These are phyloP conservation scores for Andrena camellia DNA, from an alignment of 2,888 invertebrate genomes.

Conservation along the genomic window DNA sequence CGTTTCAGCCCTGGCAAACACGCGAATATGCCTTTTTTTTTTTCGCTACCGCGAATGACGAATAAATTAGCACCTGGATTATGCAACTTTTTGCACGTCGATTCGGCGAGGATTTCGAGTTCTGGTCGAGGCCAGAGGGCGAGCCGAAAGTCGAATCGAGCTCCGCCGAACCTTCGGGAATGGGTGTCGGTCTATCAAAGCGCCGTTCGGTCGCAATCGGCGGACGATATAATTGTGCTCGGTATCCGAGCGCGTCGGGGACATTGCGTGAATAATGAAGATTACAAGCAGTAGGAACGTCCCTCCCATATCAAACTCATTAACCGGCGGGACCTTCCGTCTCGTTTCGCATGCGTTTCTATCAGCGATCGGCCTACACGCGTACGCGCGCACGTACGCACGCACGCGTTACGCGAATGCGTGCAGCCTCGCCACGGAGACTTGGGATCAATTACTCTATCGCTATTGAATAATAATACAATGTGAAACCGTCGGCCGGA, in stretches of 20 bases:
- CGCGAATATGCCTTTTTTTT: background rate
- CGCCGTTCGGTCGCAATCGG: constrained; percentile 40
- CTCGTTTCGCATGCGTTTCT: constrained; percentile 49
- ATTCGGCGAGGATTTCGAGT: background rate
- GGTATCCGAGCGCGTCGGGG: constrained; percentile 40
- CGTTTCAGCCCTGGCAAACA: background rate
- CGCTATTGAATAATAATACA: constrained; percentile 81
- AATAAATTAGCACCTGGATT: constrained; percentile 1
- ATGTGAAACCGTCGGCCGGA: constrained; percentile 67
- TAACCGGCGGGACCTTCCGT: constrained; percentile 52
- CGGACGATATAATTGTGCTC: constrained; percentile 28
- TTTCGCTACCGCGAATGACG: background rate
- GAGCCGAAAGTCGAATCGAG: background rate
- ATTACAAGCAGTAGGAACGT: constrained; percentile 60
- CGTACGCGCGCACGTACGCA: background rate
- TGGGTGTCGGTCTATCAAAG: constrained; percentile 31
- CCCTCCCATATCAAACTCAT: constrained; percentile 67
- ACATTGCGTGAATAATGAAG: constrained; percentile 67
- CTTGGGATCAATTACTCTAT: constrained; percentile 80
- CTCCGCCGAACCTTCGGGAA: too few relatives aligned
- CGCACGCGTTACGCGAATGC: background rate
- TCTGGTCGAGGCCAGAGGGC: background rate
- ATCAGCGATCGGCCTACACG: background rate
- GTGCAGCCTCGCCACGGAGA: constrained; percentile 14
- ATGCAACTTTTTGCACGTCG: background rate